These are phyloP conservation scores for Myotis myotis DNA, from an alignment of 2,797 vertebrate species.

Conservation along the genomic window DNA sequence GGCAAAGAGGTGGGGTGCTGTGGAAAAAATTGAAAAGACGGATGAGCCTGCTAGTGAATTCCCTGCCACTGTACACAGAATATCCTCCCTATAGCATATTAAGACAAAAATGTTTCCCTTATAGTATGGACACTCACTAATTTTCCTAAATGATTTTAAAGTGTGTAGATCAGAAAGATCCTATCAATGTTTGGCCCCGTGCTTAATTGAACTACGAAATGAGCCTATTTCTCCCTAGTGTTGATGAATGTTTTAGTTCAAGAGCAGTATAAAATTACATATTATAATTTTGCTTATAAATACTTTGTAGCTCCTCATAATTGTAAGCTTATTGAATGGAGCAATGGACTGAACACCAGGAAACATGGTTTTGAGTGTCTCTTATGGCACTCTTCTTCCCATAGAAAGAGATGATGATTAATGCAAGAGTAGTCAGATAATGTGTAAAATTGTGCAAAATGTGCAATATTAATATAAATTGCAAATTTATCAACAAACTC, in stretches of 20 bases:
- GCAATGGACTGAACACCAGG: background rate
- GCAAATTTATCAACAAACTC: background rate
- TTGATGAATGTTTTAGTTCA: slow-evolving; percentile 39
- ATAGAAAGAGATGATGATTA: background rate
- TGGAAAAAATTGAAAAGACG: slow-evolving; percentile 48
- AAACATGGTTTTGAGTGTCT: background rate
- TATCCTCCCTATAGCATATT: slow-evolving; percentile 41
- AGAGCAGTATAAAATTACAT: background rate
- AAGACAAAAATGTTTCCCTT: slow-evolving; percentile 75
- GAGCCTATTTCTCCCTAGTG: background rate
- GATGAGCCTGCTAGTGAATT: slow-evolving; percentile 63
- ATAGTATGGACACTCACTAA: slow-evolving; percentile 62
- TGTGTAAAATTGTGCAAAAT: background rate
- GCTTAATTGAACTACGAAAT: slow-evolving; percentile 20
- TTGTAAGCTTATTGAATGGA: background rate
- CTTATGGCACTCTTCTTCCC: background rate
- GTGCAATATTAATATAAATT: background rate
- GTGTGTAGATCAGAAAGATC: background rate
- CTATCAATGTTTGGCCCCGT: background rate
- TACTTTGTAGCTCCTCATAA: background rate
- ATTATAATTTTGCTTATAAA: background rate
- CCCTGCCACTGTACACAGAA: slow-evolving; percentile 65
- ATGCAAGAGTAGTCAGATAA: background rate
- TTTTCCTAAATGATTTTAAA: slow-evolving; percentile 60
- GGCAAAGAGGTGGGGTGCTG: background rate